phyloP scores from a whole-genome alignment of 2,113 vertebrate genomes.

The Ptilorrhoa leucosticta region DNA sequence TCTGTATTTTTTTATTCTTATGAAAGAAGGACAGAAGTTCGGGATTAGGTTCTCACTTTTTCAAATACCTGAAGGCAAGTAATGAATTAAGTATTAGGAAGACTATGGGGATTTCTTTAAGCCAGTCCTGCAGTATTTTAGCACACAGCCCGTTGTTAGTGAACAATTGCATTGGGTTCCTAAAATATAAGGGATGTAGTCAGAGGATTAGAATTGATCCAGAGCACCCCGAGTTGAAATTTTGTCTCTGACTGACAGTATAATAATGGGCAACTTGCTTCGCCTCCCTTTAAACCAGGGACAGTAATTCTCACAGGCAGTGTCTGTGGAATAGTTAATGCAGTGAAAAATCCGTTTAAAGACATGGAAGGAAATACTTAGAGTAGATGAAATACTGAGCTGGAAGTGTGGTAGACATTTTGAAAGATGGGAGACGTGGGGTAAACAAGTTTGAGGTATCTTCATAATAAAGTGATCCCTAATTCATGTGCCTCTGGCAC shows the following conservation, averaged over 20 bases:
- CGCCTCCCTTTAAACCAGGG: neutral
- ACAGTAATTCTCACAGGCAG: neutral
- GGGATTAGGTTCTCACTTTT: neutral
- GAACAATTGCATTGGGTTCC: neutral
- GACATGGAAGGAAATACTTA: neutral
- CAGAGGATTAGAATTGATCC: neutral
- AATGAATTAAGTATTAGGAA: neutral
- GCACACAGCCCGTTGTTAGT: neutral
- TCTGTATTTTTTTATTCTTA: neutral
- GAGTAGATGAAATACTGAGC: neutral
- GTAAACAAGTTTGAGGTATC: slow-evolving; percentile 47
- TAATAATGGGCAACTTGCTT: neutral
- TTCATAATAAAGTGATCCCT: slow-evolving; percentile 38
- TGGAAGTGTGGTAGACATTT: neutral
- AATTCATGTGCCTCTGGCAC: slow-evolving; percentile 18
- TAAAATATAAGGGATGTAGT: neutral
- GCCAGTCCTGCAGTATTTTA: neutral
- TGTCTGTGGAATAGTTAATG: neutral
- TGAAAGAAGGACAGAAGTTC: neutral
- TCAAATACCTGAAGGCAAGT: neutral
- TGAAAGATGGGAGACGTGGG: neutral
- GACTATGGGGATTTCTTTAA: neutral
- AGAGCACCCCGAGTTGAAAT: neutral
- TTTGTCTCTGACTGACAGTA: neutral
- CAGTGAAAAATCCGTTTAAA: slow-evolving; percentile 2